Percentiles rank a stretch among this genome's conserved stretches.
Evolutionary conservation across 1,140 invertebrate species (phyloP).

Genomic region (Eubasilissa regina): DNA sequence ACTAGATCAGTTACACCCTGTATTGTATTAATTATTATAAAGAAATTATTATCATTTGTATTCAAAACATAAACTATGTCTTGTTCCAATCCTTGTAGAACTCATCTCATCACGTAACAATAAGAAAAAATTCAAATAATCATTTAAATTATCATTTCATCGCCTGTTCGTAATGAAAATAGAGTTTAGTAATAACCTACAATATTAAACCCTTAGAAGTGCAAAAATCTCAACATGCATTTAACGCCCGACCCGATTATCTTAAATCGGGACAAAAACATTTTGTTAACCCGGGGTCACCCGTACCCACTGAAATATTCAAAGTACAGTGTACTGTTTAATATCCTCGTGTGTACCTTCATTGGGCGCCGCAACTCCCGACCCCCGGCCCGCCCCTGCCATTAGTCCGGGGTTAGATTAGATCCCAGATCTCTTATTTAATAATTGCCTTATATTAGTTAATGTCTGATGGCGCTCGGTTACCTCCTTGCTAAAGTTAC

Average conservation of each 20-base stretch:
- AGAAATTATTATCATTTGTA: no score
- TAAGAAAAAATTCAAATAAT: no score
- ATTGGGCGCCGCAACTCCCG: not conserved
- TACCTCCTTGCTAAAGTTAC: conserved; percentile 41
- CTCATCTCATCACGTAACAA: no score
- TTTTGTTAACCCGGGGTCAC: conserved; percentile 19
- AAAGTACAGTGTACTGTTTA: not conserved
- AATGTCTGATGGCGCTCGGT: conserved; percentile 53
- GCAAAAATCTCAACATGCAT: conserved; percentile 38
- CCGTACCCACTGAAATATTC: conserved; percentile 31
- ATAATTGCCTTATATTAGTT: conserved; percentile 59
- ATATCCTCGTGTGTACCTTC: conserved; percentile 3
- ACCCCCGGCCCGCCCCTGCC: conserved; percentile 14
- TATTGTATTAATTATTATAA: no score
- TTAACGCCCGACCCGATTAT: conserved; percentile 12
- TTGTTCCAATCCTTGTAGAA: no score
- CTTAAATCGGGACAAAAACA: conserved; percentile 10
- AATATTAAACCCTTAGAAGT: conserved; percentile 27
- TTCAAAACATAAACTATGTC: no score
- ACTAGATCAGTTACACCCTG: no score
- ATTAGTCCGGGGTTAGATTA: conserved; percentile 57
- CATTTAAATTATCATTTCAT: no score
- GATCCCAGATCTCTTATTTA: conserved; percentile 57
- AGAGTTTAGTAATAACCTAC: no score
- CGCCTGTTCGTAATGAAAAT: no score